Percentiles rank a stretch among this genome's conserved stretches.
These are phyloP conservation scores for Drosophila paranaensis DNA, from an alignment of 2,888 invertebrate species.

Conservation along the genomic window DNA sequence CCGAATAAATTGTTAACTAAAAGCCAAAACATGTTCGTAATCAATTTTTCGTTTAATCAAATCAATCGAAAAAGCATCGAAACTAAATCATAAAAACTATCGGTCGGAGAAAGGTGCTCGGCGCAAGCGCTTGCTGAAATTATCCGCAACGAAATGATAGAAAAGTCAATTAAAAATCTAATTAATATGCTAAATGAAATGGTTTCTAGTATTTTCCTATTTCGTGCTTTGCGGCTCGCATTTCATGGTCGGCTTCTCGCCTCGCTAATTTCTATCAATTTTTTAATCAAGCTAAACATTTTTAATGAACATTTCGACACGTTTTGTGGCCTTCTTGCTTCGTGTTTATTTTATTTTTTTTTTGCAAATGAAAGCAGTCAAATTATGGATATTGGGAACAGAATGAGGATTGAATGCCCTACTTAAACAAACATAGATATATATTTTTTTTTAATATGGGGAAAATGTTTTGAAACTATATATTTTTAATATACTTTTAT, in stretches of 20 bases:
- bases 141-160: slow-evolving; percentile 4
- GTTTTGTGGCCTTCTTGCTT: neutral
- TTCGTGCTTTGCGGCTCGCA: neutral
- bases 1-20: slow-evolving; percentile 41
- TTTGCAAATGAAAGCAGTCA: slow-evolving; percentile 5
- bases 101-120: slow-evolving; percentile 16
- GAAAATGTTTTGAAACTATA: no score
- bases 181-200: slow-evolving; percentile 5
- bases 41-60: slow-evolving; percentile 13
- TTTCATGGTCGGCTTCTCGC: neutral
- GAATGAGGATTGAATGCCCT: neutral
- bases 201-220: neutral
- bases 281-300: slow-evolving; percentile 15
- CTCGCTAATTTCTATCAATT: slow-evolving; percentile 41
- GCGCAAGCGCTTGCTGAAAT: slow-evolving; percentile 17
- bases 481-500: no score
- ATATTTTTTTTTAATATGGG: no score
- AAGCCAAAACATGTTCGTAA: slow-evolving; percentile 42
- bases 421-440: no score
- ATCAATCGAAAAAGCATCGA: slow-evolving; percentile 22
- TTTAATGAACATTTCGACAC: slow-evolving; percentile 34
- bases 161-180: slow-evolving; percentile 4
- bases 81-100: slow-evolving; percentile 2
- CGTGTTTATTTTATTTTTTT: neutral
- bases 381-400: neutral